These are phyloP conservation scores for Trichogramma dendrolimi DNA, from an alignment of 2,888 invertebrate species.

Conservation along the genomic window DNA sequence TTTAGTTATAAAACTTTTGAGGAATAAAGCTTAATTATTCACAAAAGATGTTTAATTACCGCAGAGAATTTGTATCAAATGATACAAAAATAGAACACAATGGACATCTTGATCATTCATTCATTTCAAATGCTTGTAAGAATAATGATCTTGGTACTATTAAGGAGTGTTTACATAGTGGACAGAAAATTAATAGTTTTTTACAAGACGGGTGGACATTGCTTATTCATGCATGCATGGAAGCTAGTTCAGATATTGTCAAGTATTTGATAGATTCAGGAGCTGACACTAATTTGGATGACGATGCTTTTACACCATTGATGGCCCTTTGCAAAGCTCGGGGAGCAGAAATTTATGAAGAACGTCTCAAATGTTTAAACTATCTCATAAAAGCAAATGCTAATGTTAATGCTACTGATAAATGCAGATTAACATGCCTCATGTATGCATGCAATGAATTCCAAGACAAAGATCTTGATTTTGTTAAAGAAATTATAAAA, in stretches of 20 bases:
- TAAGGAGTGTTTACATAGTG: constrained; percentile 35
- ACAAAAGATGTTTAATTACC: too few relatives aligned
- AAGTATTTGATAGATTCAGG: constrained; percentile 56
- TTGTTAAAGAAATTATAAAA: constrained; percentile 57
- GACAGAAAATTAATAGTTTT: constrained; percentile 47
- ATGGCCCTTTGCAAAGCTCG: constrained; percentile 61
- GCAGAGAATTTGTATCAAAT: too few relatives aligned
- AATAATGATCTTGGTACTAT: constrained; percentile 34
- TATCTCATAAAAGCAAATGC: constrained; percentile 56
- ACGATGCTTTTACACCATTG: constrained; percentile 61
- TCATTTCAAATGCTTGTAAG: constrained; percentile 39
- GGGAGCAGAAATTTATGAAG: constrained; percentile 43
- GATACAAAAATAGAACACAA: too few relatives aligned
- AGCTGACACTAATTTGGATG: constrained; percentile 58
- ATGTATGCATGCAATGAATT: constrained; percentile 65
- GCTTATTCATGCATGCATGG: constrained; percentile 60
- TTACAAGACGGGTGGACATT: constrained; percentile 61
- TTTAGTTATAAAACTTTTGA: constrained; percentile 2
- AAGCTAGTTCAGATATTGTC: constrained; percentile 56
- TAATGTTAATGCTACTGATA: constrained; percentile 57
- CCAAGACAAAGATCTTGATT: constrained; percentile 54
- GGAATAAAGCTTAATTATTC: too few relatives aligned
- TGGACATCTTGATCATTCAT: neutral
- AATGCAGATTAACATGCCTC: constrained; percentile 58
- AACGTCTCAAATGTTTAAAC: constrained; percentile 53